These are phyloP conservation scores for Corythaeola cristata DNA, from an alignment of 2,113 vertebrate species.

Conservation along the genomic window DNA sequence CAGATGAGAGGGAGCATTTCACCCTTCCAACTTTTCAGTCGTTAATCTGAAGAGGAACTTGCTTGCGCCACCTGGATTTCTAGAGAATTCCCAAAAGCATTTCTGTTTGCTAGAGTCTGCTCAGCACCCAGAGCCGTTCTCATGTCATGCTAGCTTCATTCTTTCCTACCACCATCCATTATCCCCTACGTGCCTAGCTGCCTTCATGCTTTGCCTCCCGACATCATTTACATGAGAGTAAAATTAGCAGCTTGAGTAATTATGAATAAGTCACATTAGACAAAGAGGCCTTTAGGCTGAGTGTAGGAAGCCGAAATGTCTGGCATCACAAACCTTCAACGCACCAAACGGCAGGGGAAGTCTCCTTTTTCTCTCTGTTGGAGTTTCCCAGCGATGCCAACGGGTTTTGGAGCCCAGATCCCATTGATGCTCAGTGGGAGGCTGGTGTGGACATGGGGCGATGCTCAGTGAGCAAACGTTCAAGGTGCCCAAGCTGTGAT, in stretches of 20 bases:
- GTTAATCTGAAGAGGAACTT: not conserved
- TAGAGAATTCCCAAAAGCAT: not conserved
- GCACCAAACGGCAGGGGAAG: not conserved
- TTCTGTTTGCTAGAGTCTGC: not conserved
- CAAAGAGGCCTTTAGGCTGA: slow-evolving; percentile 61
- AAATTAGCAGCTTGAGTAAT: slow-evolving; percentile 72
- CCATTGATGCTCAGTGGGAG: accelerated
- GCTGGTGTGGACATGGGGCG: accelerated
- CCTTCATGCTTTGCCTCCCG: slow-evolving; percentile 42
- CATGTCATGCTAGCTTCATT: not conserved
- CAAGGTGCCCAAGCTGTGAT: not conserved
- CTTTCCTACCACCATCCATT: slow-evolving; percentile 29
- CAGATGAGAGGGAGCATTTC: accelerated
- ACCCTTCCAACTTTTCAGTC: accelerated
- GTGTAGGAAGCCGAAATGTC: not conserved
- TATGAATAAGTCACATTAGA: slow-evolving; percentile 66
- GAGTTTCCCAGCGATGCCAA: not conserved
- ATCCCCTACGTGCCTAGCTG: not conserved
- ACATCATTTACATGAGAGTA: slow-evolving; percentile 63
- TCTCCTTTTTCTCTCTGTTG: not conserved
- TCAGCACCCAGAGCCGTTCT: not conserved
- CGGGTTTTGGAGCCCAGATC: not conserved
- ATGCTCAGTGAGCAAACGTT: accelerated
- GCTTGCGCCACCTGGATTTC: not conserved
- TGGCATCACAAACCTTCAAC: not conserved